Conservation (phyloP, 2,113 vertebrate genomes). For the Neogale vison region DNA sequence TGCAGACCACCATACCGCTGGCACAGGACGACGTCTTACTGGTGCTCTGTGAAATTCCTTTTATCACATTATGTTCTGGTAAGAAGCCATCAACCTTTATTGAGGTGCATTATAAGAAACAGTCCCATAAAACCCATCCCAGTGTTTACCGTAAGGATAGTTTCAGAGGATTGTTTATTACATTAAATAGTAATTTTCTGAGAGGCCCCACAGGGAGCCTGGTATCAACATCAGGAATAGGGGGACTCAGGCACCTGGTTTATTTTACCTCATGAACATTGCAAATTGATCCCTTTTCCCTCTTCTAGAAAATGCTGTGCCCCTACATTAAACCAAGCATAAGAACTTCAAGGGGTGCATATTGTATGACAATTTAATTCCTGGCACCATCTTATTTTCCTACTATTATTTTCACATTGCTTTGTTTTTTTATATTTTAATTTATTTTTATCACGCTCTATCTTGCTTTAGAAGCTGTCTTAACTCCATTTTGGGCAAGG, state of each 20-base stretch:
- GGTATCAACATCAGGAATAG: not conserved
- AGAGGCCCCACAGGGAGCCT: not conserved
- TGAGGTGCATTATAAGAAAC: conserved; percentile 48
- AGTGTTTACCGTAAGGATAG: conserved; percentile 2
- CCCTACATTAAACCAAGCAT: not conserved
- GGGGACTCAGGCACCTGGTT: not conserved
- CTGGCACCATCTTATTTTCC: not conserved
- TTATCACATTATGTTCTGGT: conserved; percentile 22
- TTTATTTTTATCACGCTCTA: conserved; percentile 24
- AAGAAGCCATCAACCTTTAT: conserved; percentile 52
- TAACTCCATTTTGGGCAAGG: conserved; percentile 10
- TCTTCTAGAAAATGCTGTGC: not conserved
- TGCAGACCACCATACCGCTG: not conserved
- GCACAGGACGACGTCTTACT: not conserved
- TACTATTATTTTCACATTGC: conserved; percentile 7
- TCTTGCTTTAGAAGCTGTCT: conserved; percentile 31
- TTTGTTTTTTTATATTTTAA: conserved; percentile 27
- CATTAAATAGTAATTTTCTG: conserved; percentile 40
- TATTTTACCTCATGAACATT: not conserved
- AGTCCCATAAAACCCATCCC: conserved; percentile 35
- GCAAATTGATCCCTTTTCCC: not conserved
- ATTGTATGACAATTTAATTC: not conserved
- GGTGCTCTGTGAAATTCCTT: conserved; percentile 19
- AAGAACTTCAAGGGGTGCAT: not conserved
- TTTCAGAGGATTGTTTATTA: conserved; percentile 37